Evolutionary conservation across 2,113 vertebrate species (phyloP).

Genomic region (Menura novaehollandiae): DNA sequence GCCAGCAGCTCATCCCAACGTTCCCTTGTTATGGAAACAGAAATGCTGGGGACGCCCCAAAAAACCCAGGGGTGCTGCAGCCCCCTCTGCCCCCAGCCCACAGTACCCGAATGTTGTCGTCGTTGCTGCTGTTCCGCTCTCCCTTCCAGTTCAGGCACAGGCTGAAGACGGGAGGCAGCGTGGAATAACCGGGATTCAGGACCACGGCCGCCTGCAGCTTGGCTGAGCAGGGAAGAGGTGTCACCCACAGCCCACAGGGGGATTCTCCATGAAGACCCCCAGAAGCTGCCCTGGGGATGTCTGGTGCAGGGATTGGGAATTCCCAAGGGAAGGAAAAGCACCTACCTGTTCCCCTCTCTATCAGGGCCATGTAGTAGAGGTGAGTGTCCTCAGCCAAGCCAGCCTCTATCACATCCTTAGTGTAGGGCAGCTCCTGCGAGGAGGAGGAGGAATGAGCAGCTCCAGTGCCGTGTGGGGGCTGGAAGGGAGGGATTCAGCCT

Average conservation of each 20-base stretch:
- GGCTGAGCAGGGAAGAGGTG: constrained; percentile 65
- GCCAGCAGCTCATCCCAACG: neutral
- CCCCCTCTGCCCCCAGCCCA: neutral
- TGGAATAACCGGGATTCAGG: constrained; percentile 89
- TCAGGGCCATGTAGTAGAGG: constrained; percentile 86
- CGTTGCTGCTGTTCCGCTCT: constrained; percentile 83
- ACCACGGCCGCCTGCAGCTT: constrained; percentile 86
- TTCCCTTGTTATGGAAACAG: accelerated
- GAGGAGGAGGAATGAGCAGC: neutral
- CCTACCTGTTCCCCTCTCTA: constrained; percentile 93
- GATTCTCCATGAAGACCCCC: neutral
- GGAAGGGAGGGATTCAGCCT: neutral
- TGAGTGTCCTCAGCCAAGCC: constrained; percentile 88
- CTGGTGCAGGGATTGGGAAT: accelerated
- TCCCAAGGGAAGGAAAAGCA: accelerated
- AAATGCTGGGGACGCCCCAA: accelerated
- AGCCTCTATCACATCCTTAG: constrained; percentile 82
- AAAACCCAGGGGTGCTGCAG: neutral
- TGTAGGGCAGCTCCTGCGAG: constrained; percentile 84
- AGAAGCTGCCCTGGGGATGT: neutral
- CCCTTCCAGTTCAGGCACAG: constrained; percentile 97
- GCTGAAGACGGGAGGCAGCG: constrained; percentile 87
- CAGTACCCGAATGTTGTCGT: constrained; percentile 91
- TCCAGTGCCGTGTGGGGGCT: accelerated
- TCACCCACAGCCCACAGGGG: neutral